Percentiles rank a stretch among this genome's conserved stretches.
Evolutionary conservation across 2,113 vertebrate species (phyloP).

Genomic region (Lepus europaeus): DNA sequence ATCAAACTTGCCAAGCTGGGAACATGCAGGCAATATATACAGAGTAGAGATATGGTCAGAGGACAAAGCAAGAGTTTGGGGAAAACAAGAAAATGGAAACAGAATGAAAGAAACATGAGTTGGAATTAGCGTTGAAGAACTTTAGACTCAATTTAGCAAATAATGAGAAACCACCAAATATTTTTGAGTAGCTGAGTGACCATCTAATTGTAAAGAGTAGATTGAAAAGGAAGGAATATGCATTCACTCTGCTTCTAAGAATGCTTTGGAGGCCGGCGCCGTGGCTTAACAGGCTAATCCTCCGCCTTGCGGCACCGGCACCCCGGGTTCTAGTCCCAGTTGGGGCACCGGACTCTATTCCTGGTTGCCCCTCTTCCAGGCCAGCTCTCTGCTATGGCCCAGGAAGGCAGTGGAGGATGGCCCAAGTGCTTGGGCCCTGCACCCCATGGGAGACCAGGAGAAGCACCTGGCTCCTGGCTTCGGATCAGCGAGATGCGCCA

Average conservation of each 20-base stretch:
- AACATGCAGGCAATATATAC: neutral
- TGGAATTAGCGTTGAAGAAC: slow-evolving; percentile 1
- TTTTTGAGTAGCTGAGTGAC: neutral
- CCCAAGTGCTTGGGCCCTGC: too few relatives aligned
- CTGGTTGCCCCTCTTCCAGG: too few relatives aligned
- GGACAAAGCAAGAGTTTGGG: neutral
- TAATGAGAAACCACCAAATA: neutral
- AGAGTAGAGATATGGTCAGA: neutral
- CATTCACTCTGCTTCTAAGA: neutral
- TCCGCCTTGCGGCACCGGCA: too few relatives aligned
- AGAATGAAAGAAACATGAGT: neutral
- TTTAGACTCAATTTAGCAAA: neutral
- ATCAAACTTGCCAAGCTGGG: neutral
- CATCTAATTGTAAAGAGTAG: neutral
- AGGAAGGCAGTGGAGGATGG: too few relatives aligned
- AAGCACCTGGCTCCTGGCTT: too few relatives aligned
- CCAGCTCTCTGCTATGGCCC: too few relatives aligned
- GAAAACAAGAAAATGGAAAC: neutral
- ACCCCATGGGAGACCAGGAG: too few relatives aligned
- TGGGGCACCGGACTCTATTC: too few relatives aligned
- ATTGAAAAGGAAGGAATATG: neutral
- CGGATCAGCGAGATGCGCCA: too few relatives aligned
- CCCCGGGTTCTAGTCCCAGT: too few relatives aligned
- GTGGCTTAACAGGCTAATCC: too few relatives aligned
- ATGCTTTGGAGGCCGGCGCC: too few relatives aligned